phyloP scores from a whole-genome alignment of 1,140 invertebrate species.

The Papilio glaucus region DNA sequence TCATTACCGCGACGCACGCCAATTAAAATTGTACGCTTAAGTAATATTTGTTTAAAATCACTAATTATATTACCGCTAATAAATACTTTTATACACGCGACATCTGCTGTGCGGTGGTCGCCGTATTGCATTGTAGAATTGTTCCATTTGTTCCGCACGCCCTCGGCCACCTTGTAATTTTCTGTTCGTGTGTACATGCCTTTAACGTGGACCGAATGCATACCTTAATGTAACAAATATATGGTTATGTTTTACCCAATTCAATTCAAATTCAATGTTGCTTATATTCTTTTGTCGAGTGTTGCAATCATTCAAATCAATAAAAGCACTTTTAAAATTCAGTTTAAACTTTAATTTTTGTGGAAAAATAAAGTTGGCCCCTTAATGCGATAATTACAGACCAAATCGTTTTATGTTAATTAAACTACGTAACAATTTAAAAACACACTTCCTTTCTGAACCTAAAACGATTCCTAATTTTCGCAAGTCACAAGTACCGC shows the following conservation, averaged over 20 bases:
- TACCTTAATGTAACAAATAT: constrained; percentile 21
- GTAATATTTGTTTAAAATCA: constrained; percentile 81
- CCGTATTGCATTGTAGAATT: constrained; percentile 64
- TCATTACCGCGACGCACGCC: constrained; percentile 59
- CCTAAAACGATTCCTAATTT: not conserved
- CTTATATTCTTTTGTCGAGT: no score
- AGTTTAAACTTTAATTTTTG: not conserved
- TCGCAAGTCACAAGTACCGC: not conserved
- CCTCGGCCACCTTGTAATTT: constrained; percentile 66
- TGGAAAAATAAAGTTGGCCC: not conserved
- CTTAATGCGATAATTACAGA: not conserved
- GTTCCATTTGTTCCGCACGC: constrained; percentile 68
- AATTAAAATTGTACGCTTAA: constrained; percentile 78
- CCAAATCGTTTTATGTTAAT: not conserved
- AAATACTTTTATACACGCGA: constrained; percentile 72
- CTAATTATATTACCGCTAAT: constrained; percentile 77
- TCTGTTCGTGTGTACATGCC: constrained; percentile 65
- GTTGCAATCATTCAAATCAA: constrained; percentile 5
- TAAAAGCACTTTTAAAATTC: not conserved
- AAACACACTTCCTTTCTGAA: not conserved
- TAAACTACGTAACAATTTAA: not conserved
- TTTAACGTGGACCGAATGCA: constrained; percentile 48
- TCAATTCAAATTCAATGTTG: no score
- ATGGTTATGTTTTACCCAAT: constrained; percentile 4
- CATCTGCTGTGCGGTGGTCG: constrained; percentile 66